phyloP scores from a whole-genome alignment of 2,888 invertebrate species.

The Dryococelus australis region DNA sequence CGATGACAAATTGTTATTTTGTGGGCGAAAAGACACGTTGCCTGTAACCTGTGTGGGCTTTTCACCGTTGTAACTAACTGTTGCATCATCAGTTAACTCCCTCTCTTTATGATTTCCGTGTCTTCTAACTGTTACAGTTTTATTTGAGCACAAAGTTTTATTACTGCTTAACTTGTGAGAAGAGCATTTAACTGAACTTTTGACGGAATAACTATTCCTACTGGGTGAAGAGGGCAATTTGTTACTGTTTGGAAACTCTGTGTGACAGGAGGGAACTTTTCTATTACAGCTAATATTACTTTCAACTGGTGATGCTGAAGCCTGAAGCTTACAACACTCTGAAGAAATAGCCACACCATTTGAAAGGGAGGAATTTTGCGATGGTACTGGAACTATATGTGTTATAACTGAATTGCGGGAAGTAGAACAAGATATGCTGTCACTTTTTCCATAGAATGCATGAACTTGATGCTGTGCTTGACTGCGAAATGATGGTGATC shows the following conservation, averaged over 20 bases:
- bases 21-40: neutral
- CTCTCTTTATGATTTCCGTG: neutral
- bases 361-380: neutral
- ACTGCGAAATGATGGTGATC: slow-evolving; percentile 55
- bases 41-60: neutral
- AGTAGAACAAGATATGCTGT: slow-evolving; percentile 57
- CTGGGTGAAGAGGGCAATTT: neutral
- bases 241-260: neutral
- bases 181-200: neutral
- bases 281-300: neutral
- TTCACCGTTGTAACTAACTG: neutral
- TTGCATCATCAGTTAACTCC: neutral
- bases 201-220: neutral
- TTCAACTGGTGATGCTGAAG: neutral
- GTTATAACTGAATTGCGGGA: slow-evolving; percentile 57
- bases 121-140: slow-evolving; percentile 4
- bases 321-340: neutral
- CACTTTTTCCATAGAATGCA: slow-evolving; percentile 54
- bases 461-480: slow-evolving; percentile 54
- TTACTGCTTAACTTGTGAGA: neutral
- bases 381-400: neutral
- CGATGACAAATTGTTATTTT: neutral
- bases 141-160: neutral
- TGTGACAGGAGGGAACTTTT: neutral
- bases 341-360: neutral